A percentile compares a stretch with the other conserved stretches of the same genome.
These are phyloP conservation scores for Myotis vivesi DNA, from an alignment of 2,797 vertebrate genomes.

Conservation along the genomic window DNA sequence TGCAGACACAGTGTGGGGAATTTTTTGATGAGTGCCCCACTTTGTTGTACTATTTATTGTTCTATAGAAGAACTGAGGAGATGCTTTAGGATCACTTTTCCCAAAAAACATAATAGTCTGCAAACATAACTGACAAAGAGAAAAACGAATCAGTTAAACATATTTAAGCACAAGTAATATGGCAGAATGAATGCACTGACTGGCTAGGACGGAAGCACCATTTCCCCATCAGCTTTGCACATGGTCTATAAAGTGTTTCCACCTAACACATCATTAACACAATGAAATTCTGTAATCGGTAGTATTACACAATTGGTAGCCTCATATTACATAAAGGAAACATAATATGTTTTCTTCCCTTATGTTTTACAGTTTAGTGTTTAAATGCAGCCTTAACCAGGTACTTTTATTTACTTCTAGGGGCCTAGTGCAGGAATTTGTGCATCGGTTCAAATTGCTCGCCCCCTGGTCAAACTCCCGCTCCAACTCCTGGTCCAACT, in stretches of 20 bases:
- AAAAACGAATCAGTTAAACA: not conserved
- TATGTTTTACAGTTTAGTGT: not conserved
- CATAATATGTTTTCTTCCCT: not conserved
- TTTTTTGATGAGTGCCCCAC: not conserved
- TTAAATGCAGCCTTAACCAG: not conserved
- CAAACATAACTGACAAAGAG: not conserved
- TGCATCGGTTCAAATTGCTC: too few relatives aligned
- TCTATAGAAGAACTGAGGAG: not conserved
- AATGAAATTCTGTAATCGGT: not conserved
- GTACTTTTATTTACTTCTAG: not conserved
- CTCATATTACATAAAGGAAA: not conserved
- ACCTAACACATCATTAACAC: not conserved
- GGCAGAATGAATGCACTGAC: not conserved
- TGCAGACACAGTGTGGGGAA: not conserved
- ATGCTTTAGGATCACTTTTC: not conserved
- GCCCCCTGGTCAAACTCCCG: rapidly evolving
- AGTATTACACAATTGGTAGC: not conserved
- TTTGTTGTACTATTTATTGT: not conserved
- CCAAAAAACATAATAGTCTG: not conserved
- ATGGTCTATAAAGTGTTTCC: not conserved
- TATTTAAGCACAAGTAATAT: not conserved
- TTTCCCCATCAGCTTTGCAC: not conserved
- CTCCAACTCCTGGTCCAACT: too few relatives aligned
- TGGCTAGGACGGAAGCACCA: not conserved
- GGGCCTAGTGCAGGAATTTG: too few relatives aligned